phyloP scores from a whole-genome alignment of 2,888 invertebrate species.

The Prenolepis imparis region DNA sequence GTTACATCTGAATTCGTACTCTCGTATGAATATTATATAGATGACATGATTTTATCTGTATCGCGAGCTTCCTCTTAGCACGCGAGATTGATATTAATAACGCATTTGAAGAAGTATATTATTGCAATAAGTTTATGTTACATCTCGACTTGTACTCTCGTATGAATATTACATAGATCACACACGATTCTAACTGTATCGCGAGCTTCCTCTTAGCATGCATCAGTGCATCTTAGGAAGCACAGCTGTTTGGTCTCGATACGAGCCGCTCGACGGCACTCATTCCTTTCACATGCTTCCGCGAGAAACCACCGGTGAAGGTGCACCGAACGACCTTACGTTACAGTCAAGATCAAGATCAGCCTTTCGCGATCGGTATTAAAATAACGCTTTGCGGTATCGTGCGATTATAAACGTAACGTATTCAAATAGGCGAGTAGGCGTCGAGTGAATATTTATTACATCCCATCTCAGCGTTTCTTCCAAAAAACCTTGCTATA shows the following conservation, averaged over 20 bases:
- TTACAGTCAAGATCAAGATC: conserved; percentile 46
- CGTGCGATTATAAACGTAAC: not conserved
- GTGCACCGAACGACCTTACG: conserved; percentile 49
- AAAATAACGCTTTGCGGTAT: not conserved
- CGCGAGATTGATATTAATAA: too few species aligned
- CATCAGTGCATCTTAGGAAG: not conserved
- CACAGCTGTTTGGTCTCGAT: not conserved
- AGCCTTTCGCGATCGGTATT: conserved; percentile 32
- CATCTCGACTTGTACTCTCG: not conserved
- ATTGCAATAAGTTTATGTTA: not conserved
- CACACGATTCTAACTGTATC: not conserved
- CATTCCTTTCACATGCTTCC: conserved; percentile 47
- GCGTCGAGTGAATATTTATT: not conserved
- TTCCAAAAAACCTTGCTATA: not conserved
- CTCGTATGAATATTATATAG: not conserved
- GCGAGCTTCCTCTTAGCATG: not conserved
- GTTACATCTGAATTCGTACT: not conserved
- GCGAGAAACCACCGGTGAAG: conserved; percentile 41
- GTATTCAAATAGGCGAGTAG: not conserved
- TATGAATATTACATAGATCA: not conserved
- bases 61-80: not conserved
- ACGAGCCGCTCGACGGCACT: not conserved
- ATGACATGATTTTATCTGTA: not conserved
- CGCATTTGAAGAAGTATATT: not conserved
- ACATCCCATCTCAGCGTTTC: not conserved